Base-by-base conservation (phyloP, 1,140 invertebrate genomes). In the Calephelis virginiensis region DNA sequence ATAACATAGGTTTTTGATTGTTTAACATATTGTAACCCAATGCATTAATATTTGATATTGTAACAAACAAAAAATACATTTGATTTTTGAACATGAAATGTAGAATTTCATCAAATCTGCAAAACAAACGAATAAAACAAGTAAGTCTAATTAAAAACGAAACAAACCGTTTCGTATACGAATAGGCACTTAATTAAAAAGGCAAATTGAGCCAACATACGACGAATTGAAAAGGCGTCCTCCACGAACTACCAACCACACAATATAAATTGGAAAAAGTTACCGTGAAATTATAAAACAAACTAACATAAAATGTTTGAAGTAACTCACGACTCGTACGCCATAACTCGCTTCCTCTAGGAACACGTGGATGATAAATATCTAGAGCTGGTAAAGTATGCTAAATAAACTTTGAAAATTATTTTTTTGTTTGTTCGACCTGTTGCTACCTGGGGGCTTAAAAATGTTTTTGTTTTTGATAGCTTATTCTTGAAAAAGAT, bases 271-370 rank as follows among this genome's bases (percentile, higher is more conserved):
- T 70, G 70, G 68, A 71, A 73, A 73, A 82, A 79, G 71, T 78
- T 78, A 72, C 75, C 40, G 49, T 74, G 69, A 80, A 83, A 86
- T 84, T 74, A 77, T 85, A 82, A 85, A 86, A 81, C 81, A 85
- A 83, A 85, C 76, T 73, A 78, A 81, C 78, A 76, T 76, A 70
- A 72, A 78, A 79, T 78, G 78, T 83, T 85, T 80, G 78, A 72
- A 83, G 78, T 81, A 81, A 84, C 77, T 83, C 79, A 74, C 71
- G 76, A 77, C 72, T 72, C 77, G 68, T 77, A 75, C 78, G 80
- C 78, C 66, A 80, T 83, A 83, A 82, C 80, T 81, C 74, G 81
- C 85, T 88, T 90, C 84, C 83, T 88, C 72, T 80, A 79, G 65
- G 71, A 72, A 76, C 59, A 67, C 65, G 67, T 70, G 69, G 66